Percentiles rank a stretch among this genome's conserved stretches.
Conservation (phyloP, 2,888 invertebrate genomes). For the Chelonus formosanus region DNA sequence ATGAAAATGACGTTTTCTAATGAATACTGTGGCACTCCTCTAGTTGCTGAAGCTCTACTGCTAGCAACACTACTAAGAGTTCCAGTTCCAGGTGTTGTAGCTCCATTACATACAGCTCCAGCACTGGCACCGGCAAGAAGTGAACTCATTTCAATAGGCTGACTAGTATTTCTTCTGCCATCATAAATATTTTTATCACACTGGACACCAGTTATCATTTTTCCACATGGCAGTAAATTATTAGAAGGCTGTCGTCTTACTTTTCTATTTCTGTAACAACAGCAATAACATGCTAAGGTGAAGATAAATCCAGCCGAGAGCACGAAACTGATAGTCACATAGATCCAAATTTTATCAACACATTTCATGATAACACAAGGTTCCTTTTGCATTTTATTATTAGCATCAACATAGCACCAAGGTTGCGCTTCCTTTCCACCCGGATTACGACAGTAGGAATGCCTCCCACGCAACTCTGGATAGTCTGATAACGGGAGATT, state of each 20-base stretch:
- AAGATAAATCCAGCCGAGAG: constrained; percentile 68
- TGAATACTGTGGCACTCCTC: constrained; percentile 83
- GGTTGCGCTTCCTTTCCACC: constrained; percentile 82
- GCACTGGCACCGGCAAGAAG: constrained; percentile 70
- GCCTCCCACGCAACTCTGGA: constrained; percentile 85
- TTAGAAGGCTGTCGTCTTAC: constrained; percentile 54
- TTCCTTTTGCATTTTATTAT: constrained; percentile 79
- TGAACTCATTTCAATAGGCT: constrained; percentile 86
- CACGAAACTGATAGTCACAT: constrained; percentile 75
- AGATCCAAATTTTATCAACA: constrained; percentile 83
- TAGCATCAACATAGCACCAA: constrained; percentile 84
- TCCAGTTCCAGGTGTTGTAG: constrained; percentile 67
- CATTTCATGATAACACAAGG: constrained; percentile 89
- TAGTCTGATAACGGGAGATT: constrained; percentile 79
- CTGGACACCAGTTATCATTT: constrained; percentile 60
- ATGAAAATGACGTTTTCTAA: constrained; percentile 85
- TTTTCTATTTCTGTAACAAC: constrained; percentile 66
- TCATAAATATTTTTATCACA: constrained; percentile 79
- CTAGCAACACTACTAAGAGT: constrained; percentile 65
- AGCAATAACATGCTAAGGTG: constrained; percentile 70
- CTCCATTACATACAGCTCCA: constrained; percentile 67
- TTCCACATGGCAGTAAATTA: constrained; percentile 57
- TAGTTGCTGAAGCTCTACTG: constrained; percentile 66
- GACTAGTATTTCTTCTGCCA: constrained; percentile 78
- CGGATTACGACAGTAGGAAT: constrained; percentile 92